Percentiles rank a stretch among this genome's conserved stretches.
Conservation (phyloP, 2,888 invertebrate genomes). For the Scelioninae gen. 2 region DNA sequence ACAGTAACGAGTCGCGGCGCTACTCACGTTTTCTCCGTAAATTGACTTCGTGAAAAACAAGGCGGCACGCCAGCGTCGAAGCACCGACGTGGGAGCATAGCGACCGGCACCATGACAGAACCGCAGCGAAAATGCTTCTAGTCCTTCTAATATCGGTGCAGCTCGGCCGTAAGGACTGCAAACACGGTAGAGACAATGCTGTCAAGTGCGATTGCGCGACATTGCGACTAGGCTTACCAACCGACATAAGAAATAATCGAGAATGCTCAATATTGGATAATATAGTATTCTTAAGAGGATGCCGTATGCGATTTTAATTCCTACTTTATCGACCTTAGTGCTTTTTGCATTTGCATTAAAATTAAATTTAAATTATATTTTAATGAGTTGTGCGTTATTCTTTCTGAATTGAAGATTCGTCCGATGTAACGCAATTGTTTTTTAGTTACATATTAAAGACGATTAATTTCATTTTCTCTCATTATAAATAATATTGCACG, state of each 20-base stretch:
- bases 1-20: background rate
- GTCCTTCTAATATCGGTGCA: slow-evolving; percentile 53
- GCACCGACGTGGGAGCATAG: slow-evolving; percentile 66
- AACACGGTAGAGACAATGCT: slow-evolving; percentile 52
- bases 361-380: no score
- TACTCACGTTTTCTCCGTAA: slow-evolving; percentile 64
- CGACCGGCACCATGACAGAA: slow-evolving; percentile 68
- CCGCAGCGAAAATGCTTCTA: slow-evolving; percentile 55
- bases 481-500: no score
- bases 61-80: slow-evolving; percentile 59
- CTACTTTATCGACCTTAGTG: no score
- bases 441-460: no score
- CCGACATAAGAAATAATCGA: slow-evolving; percentile 28
- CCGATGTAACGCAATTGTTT: no score
- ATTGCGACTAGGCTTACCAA: slow-evolving; percentile 51
- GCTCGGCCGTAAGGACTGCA: slow-evolving; percentile 42
- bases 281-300: slow-evolving; percentile 9
- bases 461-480: no score
- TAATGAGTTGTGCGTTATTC: no score
- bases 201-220: slow-evolving; percentile 53
- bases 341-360: no score
- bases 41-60: slow-evolving; percentile 44
- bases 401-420: no score
- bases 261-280: slow-evolving; percentile 4
- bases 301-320: background rate